Percentiles rank a stretch among this genome's conserved stretches.
Evolutionary conservation across 2,113 vertebrate genomes (phyloP).

Genomic region (Tachuris rubrigastra): DNA sequence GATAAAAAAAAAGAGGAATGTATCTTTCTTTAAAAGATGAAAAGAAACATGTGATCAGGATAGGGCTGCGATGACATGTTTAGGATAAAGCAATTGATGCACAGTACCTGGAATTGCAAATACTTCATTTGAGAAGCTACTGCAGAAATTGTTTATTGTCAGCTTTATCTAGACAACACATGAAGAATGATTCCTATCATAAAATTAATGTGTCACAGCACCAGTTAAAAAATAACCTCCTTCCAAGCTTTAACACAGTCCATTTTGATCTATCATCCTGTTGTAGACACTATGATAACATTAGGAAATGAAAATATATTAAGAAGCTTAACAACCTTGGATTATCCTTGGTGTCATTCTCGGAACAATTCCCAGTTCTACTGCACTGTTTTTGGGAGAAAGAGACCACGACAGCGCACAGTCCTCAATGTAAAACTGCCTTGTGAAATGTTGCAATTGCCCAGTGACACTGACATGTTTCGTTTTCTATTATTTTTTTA

Average conservation of each 20-base stretch:
- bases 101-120: neutral
- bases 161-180: neutral
- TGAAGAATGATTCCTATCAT: neutral
- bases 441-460: neutral
- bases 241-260: neutral
- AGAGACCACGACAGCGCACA: neutral
- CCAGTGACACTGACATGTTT: neutral
- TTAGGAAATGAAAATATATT: neutral
- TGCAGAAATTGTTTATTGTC: neutral
- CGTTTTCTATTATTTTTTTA: neutral
- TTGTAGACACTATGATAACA: neutral
- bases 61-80: neutral
- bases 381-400: neutral
- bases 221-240: neutral
- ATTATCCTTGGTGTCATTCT: neutral
- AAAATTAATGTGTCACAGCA: neutral
- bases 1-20: neutral
- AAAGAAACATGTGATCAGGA: neutral
- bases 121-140: neutral
- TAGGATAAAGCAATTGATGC: neutral
- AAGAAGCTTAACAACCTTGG: neutral
- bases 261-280: neutral
- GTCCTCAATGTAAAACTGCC: neutral
- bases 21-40: neutral
- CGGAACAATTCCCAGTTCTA: neutral